A percentile compares a stretch with the other conserved stretches of the same genome.
These are phyloP conservation scores for Sus cebifrons DNA, from an alignment of 2,797 vertebrate species.

Conservation along the genomic window DNA sequence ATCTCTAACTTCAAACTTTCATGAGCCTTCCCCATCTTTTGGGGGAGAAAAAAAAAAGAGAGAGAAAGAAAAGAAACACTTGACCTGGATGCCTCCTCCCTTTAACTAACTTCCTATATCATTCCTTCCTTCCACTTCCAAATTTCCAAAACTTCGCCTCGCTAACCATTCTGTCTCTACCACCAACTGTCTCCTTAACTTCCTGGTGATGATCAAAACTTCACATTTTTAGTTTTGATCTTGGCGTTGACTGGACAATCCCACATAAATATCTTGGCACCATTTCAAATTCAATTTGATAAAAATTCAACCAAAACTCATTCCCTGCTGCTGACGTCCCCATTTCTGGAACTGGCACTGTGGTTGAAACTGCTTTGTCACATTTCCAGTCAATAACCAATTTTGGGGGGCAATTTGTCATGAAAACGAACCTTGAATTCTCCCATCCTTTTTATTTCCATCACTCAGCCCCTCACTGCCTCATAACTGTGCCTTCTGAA, in stretches of 20 bases:
- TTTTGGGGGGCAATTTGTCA: background rate
- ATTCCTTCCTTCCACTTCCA: background rate
- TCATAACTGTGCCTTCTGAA: background rate
- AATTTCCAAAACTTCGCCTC: background rate
- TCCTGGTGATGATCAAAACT: background rate
- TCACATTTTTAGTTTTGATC: background rate
- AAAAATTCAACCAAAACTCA: conserved; percentile 10
- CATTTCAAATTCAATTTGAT: conserved; percentile 6
- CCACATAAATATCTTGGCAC: background rate
- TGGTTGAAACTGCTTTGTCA: background rate
- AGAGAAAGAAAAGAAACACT: background rate
- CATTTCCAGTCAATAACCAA: background rate
- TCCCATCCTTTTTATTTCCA: background rate
- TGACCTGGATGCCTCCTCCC: background rate
- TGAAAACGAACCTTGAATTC: background rate
- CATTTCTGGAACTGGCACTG: background rate
- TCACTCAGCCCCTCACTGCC: background rate
- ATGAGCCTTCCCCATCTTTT: background rate
- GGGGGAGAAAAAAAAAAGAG: background rate
- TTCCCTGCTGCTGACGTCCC: background rate
- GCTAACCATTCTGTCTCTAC: background rate
- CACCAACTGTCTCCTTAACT: background rate
- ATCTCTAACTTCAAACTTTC: background rate
- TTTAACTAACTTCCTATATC: background rate
- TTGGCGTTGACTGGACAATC: background rate